phyloP scores from a whole-genome alignment of 2,888 invertebrate species.

The Caenorhabditis zanzibari region DNA sequence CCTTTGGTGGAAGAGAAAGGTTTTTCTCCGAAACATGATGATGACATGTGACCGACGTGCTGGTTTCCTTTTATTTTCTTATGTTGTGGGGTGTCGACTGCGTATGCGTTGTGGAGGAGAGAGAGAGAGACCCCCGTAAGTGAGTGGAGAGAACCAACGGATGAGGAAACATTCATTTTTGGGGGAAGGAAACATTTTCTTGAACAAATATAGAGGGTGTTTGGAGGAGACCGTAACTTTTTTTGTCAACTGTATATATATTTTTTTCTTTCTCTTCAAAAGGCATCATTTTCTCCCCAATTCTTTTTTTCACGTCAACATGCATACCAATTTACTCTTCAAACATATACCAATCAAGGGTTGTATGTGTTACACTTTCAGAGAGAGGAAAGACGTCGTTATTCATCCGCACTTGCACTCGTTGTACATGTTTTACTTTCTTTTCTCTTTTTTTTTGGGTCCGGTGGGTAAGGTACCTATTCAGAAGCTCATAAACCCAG shows the following conservation, averaged over 20 bases:
- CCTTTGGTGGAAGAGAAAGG: conserved; percentile 28
- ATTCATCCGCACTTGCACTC: conserved; percentile 34
- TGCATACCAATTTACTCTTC: conserved; percentile 9
- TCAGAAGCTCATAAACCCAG: neutral
- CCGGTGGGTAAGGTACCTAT: neutral
- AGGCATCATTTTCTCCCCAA: neutral
- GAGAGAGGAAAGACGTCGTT: conserved; percentile 37
- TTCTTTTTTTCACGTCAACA: conserved; percentile 7
- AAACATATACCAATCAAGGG: neutral
- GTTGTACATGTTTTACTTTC: conserved; percentile 1
- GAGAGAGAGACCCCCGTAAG: conserved; percentile 8
- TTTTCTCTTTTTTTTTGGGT: conserved; percentile 29
- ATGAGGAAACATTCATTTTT: conserved; percentile 33
- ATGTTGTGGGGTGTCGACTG: conserved; percentile 26
- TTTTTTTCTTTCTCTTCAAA: neutral
- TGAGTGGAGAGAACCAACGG: neutral
- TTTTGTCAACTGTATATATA: conserved; percentile 3
- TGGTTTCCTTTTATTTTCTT: conserved; percentile 31
- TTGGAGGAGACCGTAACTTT: conserved; percentile 20
- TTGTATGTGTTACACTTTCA: conserved; percentile 1
- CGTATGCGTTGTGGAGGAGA: neutral
- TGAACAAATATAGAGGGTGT: conserved; percentile 15
- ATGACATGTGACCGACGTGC: conserved; percentile 54
- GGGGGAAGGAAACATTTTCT: neutral
- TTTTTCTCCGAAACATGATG: conserved; percentile 56